Base-by-base conservation (phyloP, 2,888 invertebrate genomes). In the Cephus nigrinus region DNA sequence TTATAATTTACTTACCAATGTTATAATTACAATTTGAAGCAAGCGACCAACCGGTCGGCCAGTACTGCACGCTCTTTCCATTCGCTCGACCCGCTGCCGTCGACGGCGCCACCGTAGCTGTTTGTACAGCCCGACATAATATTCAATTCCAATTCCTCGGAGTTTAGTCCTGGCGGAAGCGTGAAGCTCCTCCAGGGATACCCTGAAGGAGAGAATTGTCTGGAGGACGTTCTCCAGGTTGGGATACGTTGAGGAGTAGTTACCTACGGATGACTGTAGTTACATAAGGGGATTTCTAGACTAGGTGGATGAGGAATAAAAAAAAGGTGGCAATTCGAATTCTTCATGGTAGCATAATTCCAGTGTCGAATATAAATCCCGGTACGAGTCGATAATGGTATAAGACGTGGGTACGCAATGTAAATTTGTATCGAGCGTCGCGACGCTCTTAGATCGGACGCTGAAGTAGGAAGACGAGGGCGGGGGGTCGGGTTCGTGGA, bases 1-100 rank as follows among this genome's bases (percentile, higher is more conserved):
- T 90, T 90, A 90, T 91, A 91, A 91, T 91, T 91, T 91, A 91
- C 91, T 91, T 90, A 90, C 90, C 89, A 87, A 88, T 90, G 90
- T 90, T 91, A 90, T 91, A 91, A 91, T 91, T 91, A 91, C 90
- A 91, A 90, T 90, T 91, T 88, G 86, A 88, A 84, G 86, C 55
- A 55, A 55, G 55, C 55, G 55, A 55, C 55, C 55, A 23, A 55
- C 23, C 55, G 23, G 55, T 23, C 23, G 71, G 31, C 33, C 31
- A 31, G 11, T 71, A 71, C 71, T 71, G 71, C 31, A 31, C 71
- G 31, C 32, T 33, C 33, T 32, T 12, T 31, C 33, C 71, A 2
- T 71, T 31, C 31, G 12, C 31, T 71, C 71, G 9, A 31, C 31
- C 32, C 71, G 71, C 33, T 15, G 12, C 71, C 33, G 71, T 71